Evolutionary conservation across 2,113 vertebrate genomes (phyloP), one percentile per base, ranked within the genome.

Genomic region (Trinectes maculatus): DNA sequence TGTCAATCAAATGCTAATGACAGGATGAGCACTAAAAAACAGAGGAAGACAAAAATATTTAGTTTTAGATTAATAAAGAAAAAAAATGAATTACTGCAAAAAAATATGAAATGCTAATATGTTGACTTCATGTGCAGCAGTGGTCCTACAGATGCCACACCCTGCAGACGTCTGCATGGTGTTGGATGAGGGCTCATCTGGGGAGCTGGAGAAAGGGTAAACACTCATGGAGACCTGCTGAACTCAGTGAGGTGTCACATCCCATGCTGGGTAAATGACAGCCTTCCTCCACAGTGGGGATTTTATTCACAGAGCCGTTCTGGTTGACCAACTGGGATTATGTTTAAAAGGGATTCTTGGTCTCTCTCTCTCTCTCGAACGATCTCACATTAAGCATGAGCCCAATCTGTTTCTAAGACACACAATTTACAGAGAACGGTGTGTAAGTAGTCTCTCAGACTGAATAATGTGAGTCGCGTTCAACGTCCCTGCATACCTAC

Each of bases 251-350:
- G 80, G 84, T 81, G 83, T 84, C 81, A 76, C 77, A 54, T 48
- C 68, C 56, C 77, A 67, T 62, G 72, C 82, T 71, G 82, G 62
- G 82, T 85, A 85, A 89, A 85, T 83, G 78, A 84, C 82, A 88
- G 83, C 63, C 79, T 71, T 80, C 68, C 77, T 85, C 62, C 76
- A 65, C 74, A 77, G 77, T 5, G 0, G 75, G 76, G 77, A 52
- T 63, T 78, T 84, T 62, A 82, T 82, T 73, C 79, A 80, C 67
- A 19, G 26, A 71, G 66, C 72, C 6, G 48, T 75, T 91, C 82
- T 79, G 76, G 83, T 79, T 71, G 71, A 85, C 79, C 49, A 74
- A 77, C 42, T 39, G 46, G 78, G 64, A 84, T 82, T 76, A 73
- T 53, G 74, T 53, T 71, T 62, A 80, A 73, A 80, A 80, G 47